Conservation (phyloP, 2,888 invertebrate species). For the Mesorhabditis spiculigera region DNA sequence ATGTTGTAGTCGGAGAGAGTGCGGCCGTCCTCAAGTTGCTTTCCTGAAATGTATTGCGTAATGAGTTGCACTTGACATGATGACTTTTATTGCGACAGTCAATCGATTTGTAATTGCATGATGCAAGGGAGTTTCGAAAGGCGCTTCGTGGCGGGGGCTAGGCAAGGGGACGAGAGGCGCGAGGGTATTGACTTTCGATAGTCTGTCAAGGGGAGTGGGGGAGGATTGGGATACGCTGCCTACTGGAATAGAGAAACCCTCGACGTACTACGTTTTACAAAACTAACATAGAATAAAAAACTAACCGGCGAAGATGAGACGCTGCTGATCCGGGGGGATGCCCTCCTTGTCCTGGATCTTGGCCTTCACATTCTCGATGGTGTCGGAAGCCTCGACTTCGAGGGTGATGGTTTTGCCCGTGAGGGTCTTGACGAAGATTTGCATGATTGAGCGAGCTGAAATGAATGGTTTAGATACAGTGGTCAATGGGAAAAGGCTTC, state of each 20-base stretch:
- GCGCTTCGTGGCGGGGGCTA: too few species aligned
- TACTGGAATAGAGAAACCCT: too few species aligned
- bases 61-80: neutral
- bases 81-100: neutral
- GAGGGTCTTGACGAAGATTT: slow-evolving; percentile 84
- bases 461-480: too few species aligned
- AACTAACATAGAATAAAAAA: neutral
- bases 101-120: too few species aligned
- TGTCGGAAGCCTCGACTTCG: slow-evolving; percentile 39
- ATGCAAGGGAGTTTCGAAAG: too few species aligned
- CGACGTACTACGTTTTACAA: neutral
- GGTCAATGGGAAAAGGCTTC: too few species aligned
- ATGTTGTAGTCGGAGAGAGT: slow-evolving; percentile 44
- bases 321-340: slow-evolving; percentile 38
- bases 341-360: slow-evolving; percentile 41
- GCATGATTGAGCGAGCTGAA: slow-evolving; percentile 66
- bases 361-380: slow-evolving; percentile 39
- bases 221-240: too few species aligned
- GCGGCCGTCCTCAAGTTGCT: slow-evolving; percentile 42
- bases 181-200: too few species aligned
- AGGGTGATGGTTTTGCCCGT: slow-evolving; percentile 79
- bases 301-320: slow-evolving; percentile 31
- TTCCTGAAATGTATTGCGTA: slow-evolving; percentile 14
- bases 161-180: too few species aligned
- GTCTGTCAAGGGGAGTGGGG: too few species aligned